Percentiles rank a stretch among this genome's conserved stretches.
Conservation (phyloP, 2,113 vertebrate species). For the Hemibagrus wyckioides region DNA sequence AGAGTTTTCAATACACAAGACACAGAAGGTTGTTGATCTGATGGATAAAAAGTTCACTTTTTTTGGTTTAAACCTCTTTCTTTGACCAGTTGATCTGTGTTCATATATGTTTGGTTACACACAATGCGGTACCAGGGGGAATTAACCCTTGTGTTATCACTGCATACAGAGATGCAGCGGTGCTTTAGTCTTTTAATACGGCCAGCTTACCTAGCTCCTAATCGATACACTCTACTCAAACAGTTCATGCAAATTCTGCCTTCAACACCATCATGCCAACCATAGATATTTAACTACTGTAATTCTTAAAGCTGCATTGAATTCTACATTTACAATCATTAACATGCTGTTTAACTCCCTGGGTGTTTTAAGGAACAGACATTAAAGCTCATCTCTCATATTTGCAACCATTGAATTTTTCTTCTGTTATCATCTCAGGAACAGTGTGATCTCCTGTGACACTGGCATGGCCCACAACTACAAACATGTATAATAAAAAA, state of each 20-base stretch:
- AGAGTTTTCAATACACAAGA: neutral
- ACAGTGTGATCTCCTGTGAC: neutral
- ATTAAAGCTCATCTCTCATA: neutral
- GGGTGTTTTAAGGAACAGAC: neutral
- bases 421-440: neutral
- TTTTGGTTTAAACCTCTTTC: neutral
- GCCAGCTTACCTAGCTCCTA: neutral
- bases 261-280: neutral
- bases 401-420: neutral
- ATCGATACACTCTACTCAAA: no score
- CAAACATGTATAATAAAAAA: neutral
- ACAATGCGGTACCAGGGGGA: neutral
- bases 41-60: neutral
- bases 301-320: neutral
- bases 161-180: neutral
- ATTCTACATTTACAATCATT: neutral
- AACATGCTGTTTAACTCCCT: neutral
- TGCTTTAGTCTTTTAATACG: neutral
- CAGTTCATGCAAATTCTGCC: neutral
- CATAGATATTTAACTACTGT: neutral
- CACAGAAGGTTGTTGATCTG: neutral
- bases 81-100: neutral
- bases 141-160: neutral
- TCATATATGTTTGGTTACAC: neutral
- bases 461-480: neutral